Evolutionary conservation across 2,113 vertebrate species (phyloP).

Genomic region (Sprattus sprattus): DNA sequence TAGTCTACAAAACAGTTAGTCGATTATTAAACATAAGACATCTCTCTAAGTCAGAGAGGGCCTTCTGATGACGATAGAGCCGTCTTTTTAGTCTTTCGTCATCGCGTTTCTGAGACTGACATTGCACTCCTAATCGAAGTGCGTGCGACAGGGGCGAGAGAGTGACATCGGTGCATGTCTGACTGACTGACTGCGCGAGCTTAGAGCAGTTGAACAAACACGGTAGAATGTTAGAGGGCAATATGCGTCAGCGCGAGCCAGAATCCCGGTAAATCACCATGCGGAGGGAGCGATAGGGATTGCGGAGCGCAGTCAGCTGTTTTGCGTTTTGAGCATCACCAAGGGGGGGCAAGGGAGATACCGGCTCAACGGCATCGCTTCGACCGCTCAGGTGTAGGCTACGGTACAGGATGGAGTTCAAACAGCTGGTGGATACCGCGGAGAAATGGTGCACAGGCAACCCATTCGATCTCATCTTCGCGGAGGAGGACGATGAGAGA

Average conservation of each 20-base stretch:
- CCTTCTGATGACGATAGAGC: constrained; percentile 45
- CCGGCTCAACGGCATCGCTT: constrained; percentile 59
- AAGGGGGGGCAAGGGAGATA: constrained; percentile 54
- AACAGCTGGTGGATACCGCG: constrained; percentile 92
- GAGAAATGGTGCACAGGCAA: constrained; percentile 94
- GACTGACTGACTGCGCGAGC: neutral
- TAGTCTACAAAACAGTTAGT: neutral
- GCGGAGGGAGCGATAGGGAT: constrained; percentile 58
- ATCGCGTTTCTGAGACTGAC: constrained; percentile 61
- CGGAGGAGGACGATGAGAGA: constrained; percentile 89
- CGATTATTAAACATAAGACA: neutral
- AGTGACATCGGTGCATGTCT: neutral
- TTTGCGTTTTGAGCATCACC: constrained; percentile 63
- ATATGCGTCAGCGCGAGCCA: constrained; percentile 51
- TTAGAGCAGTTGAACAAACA: constrained; percentile 52
- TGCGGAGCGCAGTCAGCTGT: constrained; percentile 63
- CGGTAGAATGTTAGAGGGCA: constrained; percentile 43
- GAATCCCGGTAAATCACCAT: constrained; percentile 51
- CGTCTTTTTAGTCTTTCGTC: constrained; percentile 62
- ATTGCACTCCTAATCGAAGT: constrained; percentile 27
- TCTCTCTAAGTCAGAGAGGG: neutral
- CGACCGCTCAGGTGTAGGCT: constrained; percentile 44
- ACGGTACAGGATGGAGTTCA: constrained; percentile 83
- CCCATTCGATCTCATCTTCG: constrained; percentile 94
- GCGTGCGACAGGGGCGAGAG: neutral